Evolutionary conservation across 2,888 invertebrate genomes (phyloP), one percentile per base, ranked within the genome.

Genomic region (Elegia similella): DNA sequence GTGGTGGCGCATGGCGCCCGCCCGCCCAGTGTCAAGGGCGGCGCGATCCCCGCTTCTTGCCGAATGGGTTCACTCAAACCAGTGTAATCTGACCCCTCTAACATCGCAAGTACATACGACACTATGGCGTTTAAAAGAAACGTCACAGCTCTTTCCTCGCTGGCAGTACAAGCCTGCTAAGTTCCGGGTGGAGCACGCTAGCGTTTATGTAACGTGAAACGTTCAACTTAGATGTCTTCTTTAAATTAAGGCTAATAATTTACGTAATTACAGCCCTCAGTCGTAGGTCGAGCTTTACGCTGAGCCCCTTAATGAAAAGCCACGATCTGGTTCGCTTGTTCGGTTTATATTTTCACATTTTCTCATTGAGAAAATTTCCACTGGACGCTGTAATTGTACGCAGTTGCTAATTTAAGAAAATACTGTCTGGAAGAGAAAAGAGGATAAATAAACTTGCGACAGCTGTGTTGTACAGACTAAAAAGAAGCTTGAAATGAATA

Each of bases 1-100:
- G 48, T 42, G 42, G 50, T 29, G 52, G 29, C 73, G 75, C 38
- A 17, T 10, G 70, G 70, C 73, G 70, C 69, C 57, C 53, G 43
- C 43, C 70, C 72, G 62, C 64, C 69, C 78, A 82, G 78, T 83
- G 86, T 84, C 88, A 88, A 88, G 87, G 86, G 73, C 85, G 77
- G 69, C 75, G 70, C 74, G 75, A 69, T 68, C 75, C 65, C 71
- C 65, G 65, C 63, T 67, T 61, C 66, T 68, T 65, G 61, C 64
- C 68, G 64, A 65, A 58, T 66, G 62, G 61, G 59, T 58, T 58
- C 56, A 48, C 38, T 53, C 52, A 47, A 56, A 60, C 78, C 76
- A 75, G 62, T 66, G 59, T 73, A 73, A 65, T 63, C 61, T 67
- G 79, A 75, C 56, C 76, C 66, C 63, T 68, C 64, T 55, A 63